Conservation (phyloP, 2,888 invertebrate genomes). For the Notodonta ziczac region DNA sequence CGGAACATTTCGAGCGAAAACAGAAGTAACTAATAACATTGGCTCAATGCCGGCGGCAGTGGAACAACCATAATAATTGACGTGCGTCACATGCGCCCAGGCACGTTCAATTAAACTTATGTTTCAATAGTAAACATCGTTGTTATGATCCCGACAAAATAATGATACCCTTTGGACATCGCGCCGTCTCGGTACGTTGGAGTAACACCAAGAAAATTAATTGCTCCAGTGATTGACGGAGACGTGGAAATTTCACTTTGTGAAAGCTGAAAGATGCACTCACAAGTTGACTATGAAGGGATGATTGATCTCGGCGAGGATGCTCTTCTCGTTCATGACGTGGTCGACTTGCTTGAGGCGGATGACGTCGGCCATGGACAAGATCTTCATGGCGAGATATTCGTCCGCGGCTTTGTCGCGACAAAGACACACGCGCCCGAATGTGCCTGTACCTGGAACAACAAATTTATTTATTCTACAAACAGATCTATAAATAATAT, state of each 20-base stretch:
- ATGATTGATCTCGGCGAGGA: constrained; percentile 95
- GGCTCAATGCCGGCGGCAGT: constrained; percentile 53
- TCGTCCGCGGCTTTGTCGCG: constrained; percentile 92
- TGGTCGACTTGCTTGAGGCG: constrained; percentile 98
- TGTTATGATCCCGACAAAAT: constrained; percentile 42
- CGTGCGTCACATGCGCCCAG: constrained; percentile 52
- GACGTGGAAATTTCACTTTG: constrained; percentile 5
- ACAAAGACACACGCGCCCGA: constrained; percentile 96
- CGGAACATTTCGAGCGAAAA: constrained; percentile 26
- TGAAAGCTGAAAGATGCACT: constrained; percentile 43
- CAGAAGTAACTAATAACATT: constrained; percentile 44
- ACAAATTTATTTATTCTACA: constrained; percentile 15
- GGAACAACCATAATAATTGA: constrained; percentile 46
- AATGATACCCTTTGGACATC: constrained; percentile 30
- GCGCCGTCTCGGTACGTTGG: constrained; percentile 38
- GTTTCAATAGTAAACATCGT: constrained; percentile 42
- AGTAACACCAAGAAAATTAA: constrained; percentile 40
- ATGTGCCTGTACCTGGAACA: constrained; percentile 95
- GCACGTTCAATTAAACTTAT: constrained; percentile 54
- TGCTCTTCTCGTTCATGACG: constrained; percentile 98
- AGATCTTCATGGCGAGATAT: constrained; percentile 96
- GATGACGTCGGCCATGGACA: constrained; percentile 97
- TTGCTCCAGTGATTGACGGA: constrained; percentile 23
- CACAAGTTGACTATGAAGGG: constrained; percentile 95
- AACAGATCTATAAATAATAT: too few relatives aligned